phyloP scores from a whole-genome alignment of 2,797 vertebrate species.

The Anolis apletophallus region DNA sequence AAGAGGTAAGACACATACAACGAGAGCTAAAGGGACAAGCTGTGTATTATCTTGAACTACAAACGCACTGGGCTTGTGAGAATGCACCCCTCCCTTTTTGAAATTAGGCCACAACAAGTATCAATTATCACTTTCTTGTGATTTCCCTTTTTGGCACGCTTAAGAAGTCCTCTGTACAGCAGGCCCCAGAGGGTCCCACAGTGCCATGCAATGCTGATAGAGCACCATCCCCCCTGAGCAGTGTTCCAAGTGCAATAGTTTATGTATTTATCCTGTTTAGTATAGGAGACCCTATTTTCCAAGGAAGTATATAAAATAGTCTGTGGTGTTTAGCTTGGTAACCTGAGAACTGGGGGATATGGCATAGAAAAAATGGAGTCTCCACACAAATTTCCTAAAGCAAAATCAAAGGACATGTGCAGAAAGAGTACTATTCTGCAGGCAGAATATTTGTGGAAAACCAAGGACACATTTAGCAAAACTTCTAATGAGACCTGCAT shows the following conservation, averaged over 20 bases:
- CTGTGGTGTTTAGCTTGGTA: not conserved
- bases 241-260: constrained; percentile 32
- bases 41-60: constrained; percentile 70
- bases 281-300: constrained; percentile 19
- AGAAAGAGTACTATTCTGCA: not conserved
- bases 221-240: not conserved
- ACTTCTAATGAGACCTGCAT: not conserved
- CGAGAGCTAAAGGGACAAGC: constrained; percentile 72
- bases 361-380: not conserved
- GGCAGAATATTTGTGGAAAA: not conserved
- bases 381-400: not conserved
- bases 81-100: constrained; percentile 41
- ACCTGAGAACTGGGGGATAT: not conserved
- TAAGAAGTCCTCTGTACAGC: not conserved
- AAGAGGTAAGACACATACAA: constrained; percentile 71
- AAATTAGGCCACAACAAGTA: constrained; percentile 60
- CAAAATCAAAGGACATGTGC: not conserved
- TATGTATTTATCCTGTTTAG: not conserved
- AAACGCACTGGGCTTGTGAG: constrained; percentile 44
- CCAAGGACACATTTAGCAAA: not conserved
- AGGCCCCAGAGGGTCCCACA: constrained; percentile 1
- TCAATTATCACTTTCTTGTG: constrained; percentile 60
- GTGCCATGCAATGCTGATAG: not conserved
- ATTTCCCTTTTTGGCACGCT: constrained; percentile 41
- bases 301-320: not conserved